These are phyloP conservation scores for Drosophila niveifrons DNA, from an alignment of 2,888 invertebrate genomes.

Conservation along the genomic window DNA sequence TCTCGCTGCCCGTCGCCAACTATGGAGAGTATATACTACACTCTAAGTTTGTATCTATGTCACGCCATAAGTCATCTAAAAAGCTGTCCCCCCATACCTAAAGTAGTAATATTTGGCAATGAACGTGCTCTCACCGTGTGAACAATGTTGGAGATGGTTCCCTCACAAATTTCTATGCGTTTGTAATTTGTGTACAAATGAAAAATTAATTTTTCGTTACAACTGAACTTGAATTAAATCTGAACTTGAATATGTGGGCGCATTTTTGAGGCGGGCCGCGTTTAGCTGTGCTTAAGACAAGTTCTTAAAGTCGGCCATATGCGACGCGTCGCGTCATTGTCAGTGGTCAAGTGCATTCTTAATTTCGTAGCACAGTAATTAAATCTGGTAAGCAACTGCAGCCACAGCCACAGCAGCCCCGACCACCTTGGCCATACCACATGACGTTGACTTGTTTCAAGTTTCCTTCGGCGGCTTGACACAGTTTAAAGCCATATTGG, in stretches of 20 bases:
- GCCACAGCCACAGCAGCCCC: too few species aligned
- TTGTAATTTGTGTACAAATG: slow-evolving; percentile 42
- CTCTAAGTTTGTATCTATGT: slow-evolving; percentile 31
- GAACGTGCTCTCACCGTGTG: slow-evolving; percentile 44
- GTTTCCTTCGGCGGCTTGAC: slow-evolving; percentile 77
- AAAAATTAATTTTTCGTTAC: slow-evolving; percentile 30
- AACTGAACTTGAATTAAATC: slow-evolving; percentile 54
- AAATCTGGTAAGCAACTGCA: slow-evolving; percentile 64
- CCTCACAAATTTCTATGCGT: slow-evolving; percentile 29
- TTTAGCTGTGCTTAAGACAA: neutral
- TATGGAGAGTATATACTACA: slow-evolving; percentile 6
- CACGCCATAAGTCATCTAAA: slow-evolving; percentile 52
- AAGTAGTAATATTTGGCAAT: slow-evolving; percentile 34
- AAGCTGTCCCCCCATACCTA: neutral
- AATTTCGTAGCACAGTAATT: slow-evolving; percentile 52
- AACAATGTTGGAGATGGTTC: slow-evolving; percentile 26
- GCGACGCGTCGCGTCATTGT: slow-evolving; percentile 54
- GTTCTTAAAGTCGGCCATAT: slow-evolving; percentile 47
- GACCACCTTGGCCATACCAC: slow-evolving; percentile 52
- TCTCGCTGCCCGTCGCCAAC: slow-evolving; percentile 48
- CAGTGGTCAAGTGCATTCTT: slow-evolving; percentile 71
- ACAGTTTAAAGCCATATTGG: slow-evolving; percentile 65
- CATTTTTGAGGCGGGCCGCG: slow-evolving; percentile 1
- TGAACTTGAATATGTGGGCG: slow-evolving; percentile 42
- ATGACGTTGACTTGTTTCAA: slow-evolving; percentile 61